Conservation (phyloP, 2,888 invertebrate species). For the Agonopterix subpropinquella region DNA sequence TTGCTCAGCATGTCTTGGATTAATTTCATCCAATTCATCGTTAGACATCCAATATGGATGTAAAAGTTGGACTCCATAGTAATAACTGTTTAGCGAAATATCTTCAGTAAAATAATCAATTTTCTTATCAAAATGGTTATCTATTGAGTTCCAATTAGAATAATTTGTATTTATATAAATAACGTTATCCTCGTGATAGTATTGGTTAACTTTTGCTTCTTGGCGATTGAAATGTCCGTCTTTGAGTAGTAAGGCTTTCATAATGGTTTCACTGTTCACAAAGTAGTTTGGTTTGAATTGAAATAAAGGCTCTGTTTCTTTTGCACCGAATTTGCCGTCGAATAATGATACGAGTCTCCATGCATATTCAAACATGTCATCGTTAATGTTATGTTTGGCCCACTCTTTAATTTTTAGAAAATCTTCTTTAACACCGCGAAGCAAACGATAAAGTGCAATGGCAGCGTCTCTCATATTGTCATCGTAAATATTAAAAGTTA, state of each 20-base stretch:
- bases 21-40: conserved; percentile 49
- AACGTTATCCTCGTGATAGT: conserved; percentile 27
- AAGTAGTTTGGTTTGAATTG: conserved; percentile 61
- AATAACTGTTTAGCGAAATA: conserved; percentile 75
- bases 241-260: conserved; percentile 48
- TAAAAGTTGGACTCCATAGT: conserved; percentile 71
- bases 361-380: conserved; percentile 66
- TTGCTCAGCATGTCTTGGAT: conserved; percentile 52
- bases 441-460: conserved; percentile 54
- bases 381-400: conserved; percentile 58
- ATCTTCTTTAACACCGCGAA: conserved; percentile 50
- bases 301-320: conserved; percentile 51
- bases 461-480: conserved; percentile 63
- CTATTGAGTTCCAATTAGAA: conserved; percentile 68
- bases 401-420: conserved; percentile 37
- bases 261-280: conserved; percentile 51
- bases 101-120: conserved; percentile 79
- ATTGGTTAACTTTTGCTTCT: conserved; percentile 36
- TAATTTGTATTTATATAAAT: conserved; percentile 55
- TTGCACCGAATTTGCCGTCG: conserved; percentile 23
- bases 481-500: conserved; percentile 66
- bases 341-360: conserved; percentile 50
- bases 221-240: conserved; percentile 26
- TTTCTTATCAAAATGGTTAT: conserved; percentile 62
- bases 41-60: conserved; percentile 77